phyloP scores from a whole-genome alignment of 1,140 invertebrate species.

The Paraescarpia echinospica region DNA sequence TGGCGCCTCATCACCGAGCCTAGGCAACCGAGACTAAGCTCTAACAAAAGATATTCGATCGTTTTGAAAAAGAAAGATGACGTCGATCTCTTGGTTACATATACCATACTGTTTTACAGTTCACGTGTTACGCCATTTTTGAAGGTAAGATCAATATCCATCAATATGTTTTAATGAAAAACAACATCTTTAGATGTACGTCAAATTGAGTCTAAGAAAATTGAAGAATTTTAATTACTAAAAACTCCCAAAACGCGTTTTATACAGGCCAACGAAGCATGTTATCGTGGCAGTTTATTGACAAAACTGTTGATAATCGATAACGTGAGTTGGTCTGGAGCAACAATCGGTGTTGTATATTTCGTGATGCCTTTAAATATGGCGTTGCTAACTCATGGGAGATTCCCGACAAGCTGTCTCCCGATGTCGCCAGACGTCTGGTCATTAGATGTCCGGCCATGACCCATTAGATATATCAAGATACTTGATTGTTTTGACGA shows the following conservation, averaged over 20 bases:
- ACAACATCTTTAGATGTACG: neutral
- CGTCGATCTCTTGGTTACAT: neutral
- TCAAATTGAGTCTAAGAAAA: neutral
- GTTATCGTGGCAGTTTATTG: neutral
- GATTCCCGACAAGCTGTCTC: neutral
- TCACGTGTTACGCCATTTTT: neutral
- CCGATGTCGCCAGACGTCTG: neutral
- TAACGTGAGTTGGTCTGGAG: neutral
- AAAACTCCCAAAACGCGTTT: neutral
- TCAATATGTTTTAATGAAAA: neutral
- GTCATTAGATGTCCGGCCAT: neutral
- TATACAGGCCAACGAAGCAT: neutral
- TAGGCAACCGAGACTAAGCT: too few relatives aligned
- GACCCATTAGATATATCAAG: neutral
- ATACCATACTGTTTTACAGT: neutral
- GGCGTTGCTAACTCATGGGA: neutral
- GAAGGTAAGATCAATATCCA: neutral
- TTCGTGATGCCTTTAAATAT: neutral
- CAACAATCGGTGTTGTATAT: neutral
- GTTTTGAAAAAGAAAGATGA: neutral
- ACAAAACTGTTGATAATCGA: neutral
- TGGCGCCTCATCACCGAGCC: too few relatives aligned
- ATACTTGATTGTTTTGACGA: neutral
- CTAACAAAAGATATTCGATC: neutral
- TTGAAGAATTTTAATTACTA: neutral